These are phyloP conservation scores for Sylvilagus bachmani DNA, from an alignment of 2,113 vertebrate genomes.

Conservation along the genomic window DNA sequence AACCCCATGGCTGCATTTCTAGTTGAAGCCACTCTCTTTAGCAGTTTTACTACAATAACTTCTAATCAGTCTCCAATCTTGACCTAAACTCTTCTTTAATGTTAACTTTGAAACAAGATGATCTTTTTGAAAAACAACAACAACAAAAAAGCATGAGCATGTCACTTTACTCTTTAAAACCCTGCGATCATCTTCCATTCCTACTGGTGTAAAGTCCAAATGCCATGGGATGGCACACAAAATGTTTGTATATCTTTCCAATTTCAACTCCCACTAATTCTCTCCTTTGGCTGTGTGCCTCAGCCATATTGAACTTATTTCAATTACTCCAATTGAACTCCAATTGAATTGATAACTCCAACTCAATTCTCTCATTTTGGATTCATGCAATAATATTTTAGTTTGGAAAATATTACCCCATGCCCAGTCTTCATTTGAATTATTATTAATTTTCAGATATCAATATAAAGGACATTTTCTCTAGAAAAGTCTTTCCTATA, in stretches of 20 bases:
- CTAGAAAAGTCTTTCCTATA: slow-evolving; percentile 20
- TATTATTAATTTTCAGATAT: slow-evolving; percentile 6
- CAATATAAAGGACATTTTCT: slow-evolving; percentile 15
- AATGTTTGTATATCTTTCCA: slow-evolving; percentile 32
- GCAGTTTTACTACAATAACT: slow-evolving; percentile 8
- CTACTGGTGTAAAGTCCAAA: not conserved
- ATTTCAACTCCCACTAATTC: not conserved
- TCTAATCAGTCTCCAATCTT: not conserved
- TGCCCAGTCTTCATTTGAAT: slow-evolving; percentile 5
- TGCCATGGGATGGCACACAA: not conserved
- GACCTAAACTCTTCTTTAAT: not conserved
- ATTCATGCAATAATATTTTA: not conserved
- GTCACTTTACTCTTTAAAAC: slow-evolving; percentile 10
- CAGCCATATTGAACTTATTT: not conserved
- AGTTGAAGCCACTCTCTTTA: not conserved
- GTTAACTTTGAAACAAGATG: not conserved
- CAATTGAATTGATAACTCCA: too few relatives aligned
- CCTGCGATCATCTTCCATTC: not conserved
- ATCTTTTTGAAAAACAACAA: slow-evolving; percentile 34
- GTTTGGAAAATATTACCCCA: slow-evolving; percentile 26
- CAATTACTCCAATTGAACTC: slow-evolving; percentile 1
- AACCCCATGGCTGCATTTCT: not conserved
- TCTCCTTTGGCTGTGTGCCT: not conserved
- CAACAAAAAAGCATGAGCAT: not conserved
- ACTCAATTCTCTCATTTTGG: not conserved